Conservation (phyloP, 2,888 invertebrate species). For the Campaea margaritaria region DNA sequence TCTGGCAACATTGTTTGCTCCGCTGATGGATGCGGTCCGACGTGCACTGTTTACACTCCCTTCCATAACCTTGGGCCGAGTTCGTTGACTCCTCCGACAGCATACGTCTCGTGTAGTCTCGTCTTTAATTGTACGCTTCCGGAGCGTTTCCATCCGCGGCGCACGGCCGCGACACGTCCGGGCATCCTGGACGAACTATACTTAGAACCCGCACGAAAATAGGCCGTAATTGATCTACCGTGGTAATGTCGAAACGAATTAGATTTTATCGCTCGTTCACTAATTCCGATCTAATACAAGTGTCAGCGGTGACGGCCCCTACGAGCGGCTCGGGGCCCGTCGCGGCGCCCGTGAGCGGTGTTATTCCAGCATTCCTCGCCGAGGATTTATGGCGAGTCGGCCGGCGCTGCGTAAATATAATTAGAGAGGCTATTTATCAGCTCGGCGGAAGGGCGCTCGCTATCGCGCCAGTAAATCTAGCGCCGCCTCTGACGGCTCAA, state of each 20-base stretch:
- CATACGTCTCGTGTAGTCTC: conserved; percentile 57
- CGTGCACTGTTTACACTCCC: conserved; percentile 63
- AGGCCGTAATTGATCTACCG: conserved; percentile 45
- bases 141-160: conserved; percentile 69
- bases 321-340: conserved; percentile 51
- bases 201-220: conserved; percentile 39
- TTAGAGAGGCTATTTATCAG: conserved; percentile 84
- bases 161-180: conserved; percentile 65
- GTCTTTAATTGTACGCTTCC: conserved; percentile 73
- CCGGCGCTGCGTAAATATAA: conserved; percentile 83
- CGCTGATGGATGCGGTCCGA: conserved; percentile 72
- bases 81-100: conserved; percentile 70
- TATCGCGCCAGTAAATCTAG: conserved; percentile 79
- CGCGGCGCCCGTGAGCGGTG: conserved; percentile 67
- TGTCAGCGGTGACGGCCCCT: conserved; percentile 66
- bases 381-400: conserved; percentile 77
- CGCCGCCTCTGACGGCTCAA: conserved; percentile 76
- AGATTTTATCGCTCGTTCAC: conserved; percentile 62
- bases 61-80: conserved; percentile 73
- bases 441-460: conserved; percentile 78
- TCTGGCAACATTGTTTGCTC: conserved; percentile 71
- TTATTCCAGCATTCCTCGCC: conserved; percentile 72
- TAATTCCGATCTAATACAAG: conserved; percentile 67
- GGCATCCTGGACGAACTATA: conserved; percentile 62
- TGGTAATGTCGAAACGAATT: conserved; percentile 56